Base-by-base conservation (phyloP, 2,797 vertebrate genomes). In the Acrossocheilus wenchowensis region DNA sequence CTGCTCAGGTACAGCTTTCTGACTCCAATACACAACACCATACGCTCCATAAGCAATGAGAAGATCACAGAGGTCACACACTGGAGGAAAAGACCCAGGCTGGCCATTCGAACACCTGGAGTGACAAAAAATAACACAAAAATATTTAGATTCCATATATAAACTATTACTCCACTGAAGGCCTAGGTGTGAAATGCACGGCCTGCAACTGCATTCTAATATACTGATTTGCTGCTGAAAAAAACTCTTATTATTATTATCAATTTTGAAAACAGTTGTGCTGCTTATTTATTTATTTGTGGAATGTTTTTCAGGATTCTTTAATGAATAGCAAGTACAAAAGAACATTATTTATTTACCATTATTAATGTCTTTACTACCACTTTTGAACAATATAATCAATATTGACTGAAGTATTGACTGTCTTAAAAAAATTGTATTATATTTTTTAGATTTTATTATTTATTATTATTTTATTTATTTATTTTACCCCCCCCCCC, bases 21-120 rank as follows among this genome's bases (percentile, higher is more conserved):
- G 0, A 95, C 95, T 2, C 97, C 96, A 8, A 97, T 93, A 1
- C 82, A 91, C 87, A 93, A 94, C 90, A 97, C 95, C 92, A 97
- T 90, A 86, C 94, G 87, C 91, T 96, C 96, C 95, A 97, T 97
- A 88, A 95, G 90, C 86, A 94, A 84, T 0, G 97, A 98, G 86
- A 96, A 96, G 90, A 96, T 87, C 92, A 96, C 92, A 36, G 96
- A 96, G 23, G 94, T 96, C 90, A 95, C 92, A 1, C 96, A 97
- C 89, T 97, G 97, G 73, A 97, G 94, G 91, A 98, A 97, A 45
- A 98, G 96, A 4, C 97, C 97, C 91, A 97, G 60, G 81, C 97
- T 97, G 60, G 96, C 97, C 96, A 97, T 94, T 2, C 96, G 95
- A 77, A 97, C 95, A 41, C 97, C 97, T 97, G 92, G 89, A 43